Base-by-base conservation (phyloP, 2,888 invertebrate genomes). In the Cryptus viduatorius region DNA sequence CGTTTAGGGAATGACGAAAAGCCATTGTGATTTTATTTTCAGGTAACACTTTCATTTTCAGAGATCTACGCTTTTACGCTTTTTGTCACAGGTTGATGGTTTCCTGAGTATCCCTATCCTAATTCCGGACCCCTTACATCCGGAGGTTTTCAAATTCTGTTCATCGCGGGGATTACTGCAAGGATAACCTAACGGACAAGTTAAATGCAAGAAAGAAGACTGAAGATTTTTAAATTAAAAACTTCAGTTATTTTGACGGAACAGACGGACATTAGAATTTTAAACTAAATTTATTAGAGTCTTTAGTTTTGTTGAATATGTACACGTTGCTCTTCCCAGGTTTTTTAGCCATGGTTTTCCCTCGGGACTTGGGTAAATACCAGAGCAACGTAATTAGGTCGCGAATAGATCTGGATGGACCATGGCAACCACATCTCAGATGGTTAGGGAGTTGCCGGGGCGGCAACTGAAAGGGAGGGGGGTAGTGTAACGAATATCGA, bases 381-480 rank as follows among this genome's bases (percentile, higher is more conserved):
- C 46, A 24, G 67, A 46, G 12, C 67, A 67, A 24, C 31, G 12
- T 67, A 44, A 12, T 67, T 44, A 67, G 67, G 44, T 67, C 16
- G 67, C 67, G 44, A 44, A 16, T 67, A 44, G 44, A 24, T 44
- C 46, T 42, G 44, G 67, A 67, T 67, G 67, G 67, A 67, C 46
- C 67, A 67, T 67, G 44, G 67, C 67, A 67, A 67, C 24, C 67
- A 46, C 67, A 67, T 67, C 44, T 67, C 67, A 67, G 67, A 44
- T 44, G 3, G n/a, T 46, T 12, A 44, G 24, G 3, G 19, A 67
- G 67, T 67, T 67, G 24, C 67, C 67, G 67, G 44, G 67, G 5
- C 46, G 67, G 67, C 67, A 19, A 67, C 19, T 46, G 5, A 46
- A 67, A 67, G 8, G 19, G 44, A 19, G 12, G 65, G 44, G 44